phyloP scores from a whole-genome alignment of 2,797 vertebrate genomes.

The Hirundo rustica region DNA sequence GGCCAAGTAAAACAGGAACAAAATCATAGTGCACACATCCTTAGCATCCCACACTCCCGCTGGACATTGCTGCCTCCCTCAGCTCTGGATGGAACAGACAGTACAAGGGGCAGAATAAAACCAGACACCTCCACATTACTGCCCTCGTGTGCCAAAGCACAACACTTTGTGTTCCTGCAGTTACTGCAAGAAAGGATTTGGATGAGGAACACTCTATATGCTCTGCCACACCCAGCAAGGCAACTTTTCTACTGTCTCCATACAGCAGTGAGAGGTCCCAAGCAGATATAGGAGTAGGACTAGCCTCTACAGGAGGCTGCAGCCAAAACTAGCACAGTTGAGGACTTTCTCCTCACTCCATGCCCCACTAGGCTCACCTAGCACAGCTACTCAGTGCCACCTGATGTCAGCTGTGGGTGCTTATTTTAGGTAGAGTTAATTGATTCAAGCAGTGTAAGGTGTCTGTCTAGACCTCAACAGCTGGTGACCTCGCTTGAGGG shows the following conservation, averaged over 20 bases:
- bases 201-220: neutral
- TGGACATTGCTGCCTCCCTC: neutral
- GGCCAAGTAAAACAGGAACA: neutral
- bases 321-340: neutral
- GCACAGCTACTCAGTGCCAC: too few species aligned
- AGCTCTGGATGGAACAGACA: neutral
- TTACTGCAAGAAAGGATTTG: neutral
- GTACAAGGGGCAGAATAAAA: neutral
- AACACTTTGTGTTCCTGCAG: neutral
- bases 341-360: neutral
- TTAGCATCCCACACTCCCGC: neutral
- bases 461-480: neutral
- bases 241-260: neutral
- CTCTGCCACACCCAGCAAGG: neutral
- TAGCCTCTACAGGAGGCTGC: neutral
- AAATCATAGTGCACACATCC: neutral
- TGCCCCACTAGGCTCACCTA: neutral
- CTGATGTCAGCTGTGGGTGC: neutral
- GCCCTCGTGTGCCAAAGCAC: neutral
- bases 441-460: neutral
- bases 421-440: neutral
- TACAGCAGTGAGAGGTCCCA: neutral
- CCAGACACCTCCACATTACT: rapidly evolving
- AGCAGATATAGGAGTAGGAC: rapidly evolving
- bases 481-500: rapidly evolving